Conservation (phyloP, 2,797 vertebrate species). For the Gallirallus australis region DNA sequence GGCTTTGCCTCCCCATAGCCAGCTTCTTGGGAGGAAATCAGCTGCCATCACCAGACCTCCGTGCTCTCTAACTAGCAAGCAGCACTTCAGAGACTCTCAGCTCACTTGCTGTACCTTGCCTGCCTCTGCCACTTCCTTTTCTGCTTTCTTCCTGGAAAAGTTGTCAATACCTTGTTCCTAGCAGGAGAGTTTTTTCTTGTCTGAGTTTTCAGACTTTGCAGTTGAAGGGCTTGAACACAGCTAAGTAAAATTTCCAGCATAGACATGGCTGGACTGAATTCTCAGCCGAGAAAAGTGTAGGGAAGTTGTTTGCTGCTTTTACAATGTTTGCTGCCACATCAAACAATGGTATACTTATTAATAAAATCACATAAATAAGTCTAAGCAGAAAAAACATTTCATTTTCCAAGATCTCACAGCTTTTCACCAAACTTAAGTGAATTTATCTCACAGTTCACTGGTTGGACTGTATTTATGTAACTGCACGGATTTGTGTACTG, state of each 20-base stretch:
- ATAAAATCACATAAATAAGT: not conserved
- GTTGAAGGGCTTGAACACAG: not conserved
- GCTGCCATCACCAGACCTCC: not conserved
- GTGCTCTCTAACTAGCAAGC: not conserved
- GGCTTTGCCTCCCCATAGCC: not conserved
- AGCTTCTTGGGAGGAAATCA: not conserved
- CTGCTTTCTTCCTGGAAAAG: not conserved
- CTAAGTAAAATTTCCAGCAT: not conserved
- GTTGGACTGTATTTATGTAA: not conserved
- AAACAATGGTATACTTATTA: not conserved
- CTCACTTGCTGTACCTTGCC: not conserved
- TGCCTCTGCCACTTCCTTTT: not conserved
- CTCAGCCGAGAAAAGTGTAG: not conserved
- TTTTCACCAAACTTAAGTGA: not conserved
- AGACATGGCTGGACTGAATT: rapidly evolving
- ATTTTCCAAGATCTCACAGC: not conserved
- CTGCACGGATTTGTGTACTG: not conserved
- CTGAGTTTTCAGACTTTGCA: not conserved
- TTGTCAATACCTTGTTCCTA: not conserved
- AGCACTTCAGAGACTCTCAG: not conserved
- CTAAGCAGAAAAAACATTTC: not conserved
- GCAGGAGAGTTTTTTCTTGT: not conserved
- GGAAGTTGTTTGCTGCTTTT: not conserved
- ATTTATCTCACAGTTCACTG: not conserved
- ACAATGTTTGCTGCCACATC: not conserved